A percentile compares a stretch with the other conserved stretches of the same genome.
Conservation (phyloP, 2,888 invertebrate species). For the Octonoba sinensis region DNA sequence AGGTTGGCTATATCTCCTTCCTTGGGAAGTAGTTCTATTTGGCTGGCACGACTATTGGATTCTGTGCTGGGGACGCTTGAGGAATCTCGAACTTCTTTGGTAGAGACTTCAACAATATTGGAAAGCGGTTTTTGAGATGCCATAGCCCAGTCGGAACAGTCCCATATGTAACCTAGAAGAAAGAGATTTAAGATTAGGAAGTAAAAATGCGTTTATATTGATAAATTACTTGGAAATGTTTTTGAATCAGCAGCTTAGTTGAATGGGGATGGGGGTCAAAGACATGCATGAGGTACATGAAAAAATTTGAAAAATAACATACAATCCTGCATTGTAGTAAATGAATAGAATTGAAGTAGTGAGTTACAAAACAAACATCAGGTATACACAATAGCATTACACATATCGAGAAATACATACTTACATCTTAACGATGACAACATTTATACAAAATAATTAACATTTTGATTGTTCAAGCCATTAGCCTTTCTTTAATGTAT, state of each 20-base stretch:
- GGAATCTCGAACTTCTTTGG: slow-evolving; percentile 91
- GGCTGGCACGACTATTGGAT: slow-evolving; percentile 75
- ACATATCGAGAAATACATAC: too few species aligned
- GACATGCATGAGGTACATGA: background rate
- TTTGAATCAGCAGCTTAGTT: too few species aligned
- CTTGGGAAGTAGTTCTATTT: slow-evolving; percentile 64
- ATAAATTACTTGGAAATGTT: too few species aligned
- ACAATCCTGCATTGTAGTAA: too few species aligned
- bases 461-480: too few species aligned
- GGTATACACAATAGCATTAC: too few species aligned
- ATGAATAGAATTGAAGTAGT: too few species aligned
- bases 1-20: slow-evolving; percentile 17
- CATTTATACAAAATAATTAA: too few species aligned
- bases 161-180: slow-evolving; percentile 91
- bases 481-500: too few species aligned
- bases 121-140: slow-evolving; percentile 83
- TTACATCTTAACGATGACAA: too few species aligned
- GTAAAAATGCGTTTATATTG: background rate
- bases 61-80: slow-evolving; percentile 85
- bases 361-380: too few species aligned
- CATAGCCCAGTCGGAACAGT: slow-evolving; percentile 94
- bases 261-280: background rate
- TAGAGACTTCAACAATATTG: slow-evolving; percentile 92
- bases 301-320: too few species aligned
- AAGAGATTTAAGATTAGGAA: background rate